phyloP scores from a whole-genome alignment of 2,797 vertebrate species.

The Lateolabrax maculatus region DNA sequence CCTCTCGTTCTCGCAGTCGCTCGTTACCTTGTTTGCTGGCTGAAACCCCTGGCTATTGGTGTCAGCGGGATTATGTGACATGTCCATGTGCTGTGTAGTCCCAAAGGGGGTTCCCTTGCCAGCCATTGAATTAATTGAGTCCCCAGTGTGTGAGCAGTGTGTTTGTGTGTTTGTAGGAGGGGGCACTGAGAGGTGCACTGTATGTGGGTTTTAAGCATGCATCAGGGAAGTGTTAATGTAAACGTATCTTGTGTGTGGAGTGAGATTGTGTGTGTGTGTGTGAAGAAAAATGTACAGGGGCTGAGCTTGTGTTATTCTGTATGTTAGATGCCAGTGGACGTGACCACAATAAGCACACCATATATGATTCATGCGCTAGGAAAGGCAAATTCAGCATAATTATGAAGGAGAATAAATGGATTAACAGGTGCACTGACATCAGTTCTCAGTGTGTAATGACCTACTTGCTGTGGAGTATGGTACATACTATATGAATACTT shows the following conservation, averaged over 20 bases:
- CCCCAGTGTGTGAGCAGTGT: slow-evolving; percentile 38
- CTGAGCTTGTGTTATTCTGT: slow-evolving; percentile 4
- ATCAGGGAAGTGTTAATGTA: slow-evolving; percentile 35
- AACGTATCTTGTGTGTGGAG: slow-evolving; percentile 29
- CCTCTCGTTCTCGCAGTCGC: slow-evolving; percentile 20
- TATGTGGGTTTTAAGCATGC: slow-evolving; percentile 15
- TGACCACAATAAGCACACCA: slow-evolving; percentile 14
- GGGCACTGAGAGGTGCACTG: not conserved
- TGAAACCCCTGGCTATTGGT: slow-evolving; percentile 48
- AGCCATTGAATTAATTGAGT: slow-evolving; percentile 65
- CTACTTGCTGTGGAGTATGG: slow-evolving; percentile 44
- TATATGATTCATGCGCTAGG: slow-evolving; percentile 39
- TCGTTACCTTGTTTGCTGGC: slow-evolving; percentile 51
- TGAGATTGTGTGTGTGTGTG: not conserved
- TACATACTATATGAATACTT: not conserved
- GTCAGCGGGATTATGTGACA: slow-evolving; percentile 56
- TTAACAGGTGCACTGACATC: slow-evolving; percentile 53
- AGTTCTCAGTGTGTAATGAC: slow-evolving; percentile 31
- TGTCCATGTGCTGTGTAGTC: slow-evolving; percentile 54
- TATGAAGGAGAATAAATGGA: slow-evolving; percentile 28
- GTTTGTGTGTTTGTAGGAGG: slow-evolving; percentile 19
- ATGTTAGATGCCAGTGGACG: not conserved
- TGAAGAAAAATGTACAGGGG: slow-evolving; percentile 4
- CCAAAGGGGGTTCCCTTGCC: slow-evolving; percentile 50
- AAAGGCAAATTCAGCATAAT: slow-evolving; percentile 50